Percentiles rank a stretch among this genome's conserved stretches.
Conservation (phyloP, 2,888 invertebrate genomes). For the Andricus quercusramuli region DNA sequence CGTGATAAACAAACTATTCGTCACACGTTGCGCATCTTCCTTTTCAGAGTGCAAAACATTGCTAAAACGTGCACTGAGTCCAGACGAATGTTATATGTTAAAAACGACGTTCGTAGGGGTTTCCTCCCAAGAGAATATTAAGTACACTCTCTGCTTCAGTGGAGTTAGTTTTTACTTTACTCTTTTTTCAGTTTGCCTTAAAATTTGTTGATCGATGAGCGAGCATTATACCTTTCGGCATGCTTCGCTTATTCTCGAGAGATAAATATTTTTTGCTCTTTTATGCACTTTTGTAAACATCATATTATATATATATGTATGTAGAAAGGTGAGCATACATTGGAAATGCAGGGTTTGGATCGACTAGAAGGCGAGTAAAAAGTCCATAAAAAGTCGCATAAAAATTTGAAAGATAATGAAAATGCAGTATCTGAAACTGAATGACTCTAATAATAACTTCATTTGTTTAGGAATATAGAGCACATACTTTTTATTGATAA, state of each 20-base stretch:
- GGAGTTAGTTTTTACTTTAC: not conserved
- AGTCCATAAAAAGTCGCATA: no score
- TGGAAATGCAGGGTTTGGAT: not conserved
- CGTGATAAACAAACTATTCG: conserved; percentile 22
- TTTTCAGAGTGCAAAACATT: conserved; percentile 1
- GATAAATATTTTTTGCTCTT: conserved; percentile 16
- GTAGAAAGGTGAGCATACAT: not conserved
- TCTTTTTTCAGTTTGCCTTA: conserved; percentile 25
- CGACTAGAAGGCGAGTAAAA: no score
- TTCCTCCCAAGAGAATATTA: conserved; percentile 34
- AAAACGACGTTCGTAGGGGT: conserved; percentile 23
- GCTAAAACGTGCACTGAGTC: conserved; percentile 10
- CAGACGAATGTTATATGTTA: conserved; percentile 11
- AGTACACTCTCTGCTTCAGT: conserved; percentile 20
- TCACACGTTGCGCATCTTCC: conserved; percentile 9
- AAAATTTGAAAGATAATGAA: no score
- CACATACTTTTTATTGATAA: no score
- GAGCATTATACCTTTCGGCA: conserved; percentile 5
- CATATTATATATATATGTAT: not conserved
- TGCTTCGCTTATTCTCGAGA: conserved; percentile 8
- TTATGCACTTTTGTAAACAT: conserved; percentile 18
- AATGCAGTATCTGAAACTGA: no score
- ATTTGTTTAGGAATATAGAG: no score
- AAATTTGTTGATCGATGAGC: conserved; percentile 36
- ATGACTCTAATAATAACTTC: no score